A percentile compares a stretch with the other conserved stretches of the same genome.
Conservation (phyloP, 2,113 vertebrate genomes). For the Catharus minimus region DNA sequence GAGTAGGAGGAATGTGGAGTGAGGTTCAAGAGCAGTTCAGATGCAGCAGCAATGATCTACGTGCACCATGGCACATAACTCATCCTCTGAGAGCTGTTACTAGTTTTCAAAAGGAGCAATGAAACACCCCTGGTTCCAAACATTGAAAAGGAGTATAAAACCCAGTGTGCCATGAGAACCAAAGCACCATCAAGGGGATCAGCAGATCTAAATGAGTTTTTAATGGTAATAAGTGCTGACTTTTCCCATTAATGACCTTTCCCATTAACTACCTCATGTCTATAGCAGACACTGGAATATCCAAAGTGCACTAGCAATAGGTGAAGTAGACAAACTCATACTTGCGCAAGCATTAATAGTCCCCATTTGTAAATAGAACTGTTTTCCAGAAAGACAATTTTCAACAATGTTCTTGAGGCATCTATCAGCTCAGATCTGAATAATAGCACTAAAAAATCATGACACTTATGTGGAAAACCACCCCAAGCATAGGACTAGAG, state of each 20-base stretch:
- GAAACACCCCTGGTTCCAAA: not conserved
- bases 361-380: not conserved
- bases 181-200: not conserved
- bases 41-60: not conserved
- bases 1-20: not conserved
- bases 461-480: not conserved
- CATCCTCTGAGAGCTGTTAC: not conserved
- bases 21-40: not conserved
- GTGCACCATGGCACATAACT: not conserved
- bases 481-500: not conserved
- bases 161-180: not conserved
- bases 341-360: not conserved
- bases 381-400: not conserved
- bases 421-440: not conserved
- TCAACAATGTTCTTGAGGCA: not conserved
- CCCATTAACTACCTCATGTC: not conserved
- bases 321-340: not conserved
- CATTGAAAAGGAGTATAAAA: not conserved
- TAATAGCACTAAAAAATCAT: not conserved
- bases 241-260: not conserved
- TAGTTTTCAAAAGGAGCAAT: not conserved
- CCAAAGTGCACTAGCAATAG: not conserved
- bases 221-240: constrained; percentile 12
- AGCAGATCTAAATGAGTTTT: constrained; percentile 22
- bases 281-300: not conserved